Conservation (phyloP, 2,888 invertebrate genomes). For the Sepiola atlantica region DNA sequence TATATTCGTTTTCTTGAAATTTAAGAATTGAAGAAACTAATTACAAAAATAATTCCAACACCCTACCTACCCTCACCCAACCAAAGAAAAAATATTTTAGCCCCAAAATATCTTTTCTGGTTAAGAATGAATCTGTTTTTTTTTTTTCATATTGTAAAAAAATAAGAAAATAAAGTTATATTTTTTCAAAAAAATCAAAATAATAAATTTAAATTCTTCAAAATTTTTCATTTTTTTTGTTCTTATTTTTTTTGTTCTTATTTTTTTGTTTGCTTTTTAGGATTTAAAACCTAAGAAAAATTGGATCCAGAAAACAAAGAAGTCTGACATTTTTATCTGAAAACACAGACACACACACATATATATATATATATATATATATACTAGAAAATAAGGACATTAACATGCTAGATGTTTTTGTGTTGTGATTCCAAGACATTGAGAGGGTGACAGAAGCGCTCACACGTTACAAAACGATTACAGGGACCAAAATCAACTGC, state of each 20-base stretch:
- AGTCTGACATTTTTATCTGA: not conserved
- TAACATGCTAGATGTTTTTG: no score
- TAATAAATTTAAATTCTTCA: not conserved
- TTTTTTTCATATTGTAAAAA: not conserved
- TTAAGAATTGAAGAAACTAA: not conserved
- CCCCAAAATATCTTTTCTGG: not conserved
- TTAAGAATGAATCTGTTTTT: not conserved
- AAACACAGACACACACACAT: no score
- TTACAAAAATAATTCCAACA: not conserved
- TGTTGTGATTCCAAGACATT: no score
- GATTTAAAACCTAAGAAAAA: not conserved
- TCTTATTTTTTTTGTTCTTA: no score
- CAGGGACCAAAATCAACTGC: no score
- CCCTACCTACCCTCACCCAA: not conserved
- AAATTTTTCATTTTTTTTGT: not conserved
- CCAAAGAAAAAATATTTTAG: not conserved
- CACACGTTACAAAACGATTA: no score
- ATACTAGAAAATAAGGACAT: no score
- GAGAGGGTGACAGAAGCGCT: no score
- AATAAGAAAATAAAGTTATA: not conserved
- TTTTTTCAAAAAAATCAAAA: conserved; percentile 23
- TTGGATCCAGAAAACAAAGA: not conserved
- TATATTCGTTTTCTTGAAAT: not conserved
- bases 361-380: no score
- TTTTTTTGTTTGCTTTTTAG: not conserved